Conservation (phyloP, 2,888 invertebrate genomes). For the Sturmia bella region DNA sequence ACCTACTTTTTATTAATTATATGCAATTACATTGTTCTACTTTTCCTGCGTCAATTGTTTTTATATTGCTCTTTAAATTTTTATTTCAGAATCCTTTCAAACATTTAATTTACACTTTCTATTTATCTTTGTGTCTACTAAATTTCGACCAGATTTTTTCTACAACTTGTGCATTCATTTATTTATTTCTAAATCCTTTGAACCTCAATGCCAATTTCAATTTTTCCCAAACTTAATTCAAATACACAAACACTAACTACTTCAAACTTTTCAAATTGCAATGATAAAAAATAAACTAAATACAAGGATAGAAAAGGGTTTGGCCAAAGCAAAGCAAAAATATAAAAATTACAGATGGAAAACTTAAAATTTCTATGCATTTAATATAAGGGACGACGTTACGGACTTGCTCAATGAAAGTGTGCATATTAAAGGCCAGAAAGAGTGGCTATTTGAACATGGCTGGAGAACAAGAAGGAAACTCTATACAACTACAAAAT, state of each 20-base stretch:
- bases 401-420: slow-evolving; percentile 19
- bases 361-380: slow-evolving; percentile 72
- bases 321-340: background rate
- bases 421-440: slow-evolving; percentile 39
- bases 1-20: no score
- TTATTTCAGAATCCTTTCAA: background rate
- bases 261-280: slow-evolving; percentile 62
- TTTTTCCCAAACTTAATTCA: slow-evolving; percentile 54
- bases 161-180: slow-evolving; percentile 12
- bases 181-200: slow-evolving; percentile 63
- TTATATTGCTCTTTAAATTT: background rate
- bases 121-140: slow-evolving; percentile 67
- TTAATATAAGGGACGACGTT: slow-evolving; percentile 66
- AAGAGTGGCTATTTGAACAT: slow-evolving; percentile 20
- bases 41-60: background rate
- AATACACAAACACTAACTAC: slow-evolving; percentile 38
- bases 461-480: background rate
- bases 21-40: no score
- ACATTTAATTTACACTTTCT: slow-evolving; percentile 65
- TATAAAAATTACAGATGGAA: slow-evolving; percentile 34
- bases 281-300: slow-evolving; percentile 46
- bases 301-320: slow-evolving; percentile 13
- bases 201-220: slow-evolving; percentile 69
- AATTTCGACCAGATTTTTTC: slow-evolving; percentile 50
- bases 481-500: slow-evolving; percentile 45